These are phyloP conservation scores for Tenthredo scrophulariae DNA, from an alignment of 2,888 invertebrate species.

Conservation along the genomic window DNA sequence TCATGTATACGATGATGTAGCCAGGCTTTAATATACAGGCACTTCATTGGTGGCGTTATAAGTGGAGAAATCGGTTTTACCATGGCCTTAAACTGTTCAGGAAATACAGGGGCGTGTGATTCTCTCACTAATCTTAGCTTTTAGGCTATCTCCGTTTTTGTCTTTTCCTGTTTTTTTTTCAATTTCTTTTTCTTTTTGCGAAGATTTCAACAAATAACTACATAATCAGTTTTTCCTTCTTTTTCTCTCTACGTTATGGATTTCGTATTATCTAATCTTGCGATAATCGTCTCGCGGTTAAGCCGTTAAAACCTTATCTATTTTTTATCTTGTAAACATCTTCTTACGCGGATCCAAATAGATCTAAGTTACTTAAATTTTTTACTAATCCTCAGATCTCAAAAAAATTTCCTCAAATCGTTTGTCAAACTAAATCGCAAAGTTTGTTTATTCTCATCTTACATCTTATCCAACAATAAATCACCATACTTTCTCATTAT, in stretches of 20 bases:
- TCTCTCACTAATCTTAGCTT: neutral
- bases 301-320: neutral
- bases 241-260: neutral
- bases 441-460: neutral
- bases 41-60: neutral
- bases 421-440: neutral
- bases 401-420: neutral
- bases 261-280: neutral
- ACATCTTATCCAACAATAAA: neutral
- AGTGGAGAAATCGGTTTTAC: neutral
- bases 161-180: neutral
- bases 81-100: constrained; percentile 15
- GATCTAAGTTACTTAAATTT: neutral
- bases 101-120: neutral
- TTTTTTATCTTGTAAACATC: constrained; percentile 3
- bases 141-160: neutral
- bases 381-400: neutral
- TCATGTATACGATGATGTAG: neutral
- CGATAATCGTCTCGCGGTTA: neutral
- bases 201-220: neutral
- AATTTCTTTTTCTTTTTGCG: neutral
- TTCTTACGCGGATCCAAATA: neutral
- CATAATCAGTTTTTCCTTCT: neutral
- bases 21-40: neutral
- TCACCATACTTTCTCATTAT: neutral